A percentile compares a stretch with the other conserved stretches of the same genome.
Evolutionary conservation across 2,888 invertebrate species (phyloP).

Genomic region (Hydrotaea diabolus): DNA sequence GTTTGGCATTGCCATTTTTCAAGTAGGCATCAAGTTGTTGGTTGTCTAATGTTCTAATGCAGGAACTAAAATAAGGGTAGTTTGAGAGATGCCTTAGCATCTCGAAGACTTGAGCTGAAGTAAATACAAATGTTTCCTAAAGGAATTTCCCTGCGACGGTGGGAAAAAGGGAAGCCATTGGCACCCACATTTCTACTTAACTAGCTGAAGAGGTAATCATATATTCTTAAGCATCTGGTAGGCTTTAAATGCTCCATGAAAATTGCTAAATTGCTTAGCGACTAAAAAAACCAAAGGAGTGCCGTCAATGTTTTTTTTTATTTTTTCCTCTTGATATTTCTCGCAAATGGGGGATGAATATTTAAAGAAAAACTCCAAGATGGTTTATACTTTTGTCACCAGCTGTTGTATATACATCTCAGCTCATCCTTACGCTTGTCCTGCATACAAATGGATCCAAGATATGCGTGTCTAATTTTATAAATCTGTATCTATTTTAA

Average conservation of each 20-base stretch:
- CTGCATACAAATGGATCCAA: constrained; percentile 5
- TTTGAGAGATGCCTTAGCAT: constrained; percentile 52
- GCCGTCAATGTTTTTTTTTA: not conserved
- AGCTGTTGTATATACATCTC: constrained; percentile 59
- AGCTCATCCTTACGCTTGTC: not conserved
- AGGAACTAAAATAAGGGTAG: constrained; percentile 44
- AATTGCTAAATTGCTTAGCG: constrained; percentile 12
- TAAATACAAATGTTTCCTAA: constrained; percentile 62
- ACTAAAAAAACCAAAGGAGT: constrained; percentile 32
- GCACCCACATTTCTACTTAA: constrained; percentile 42
- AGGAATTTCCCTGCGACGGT: constrained; percentile 30
- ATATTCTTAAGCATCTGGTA: constrained; percentile 47
- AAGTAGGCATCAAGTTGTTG: constrained; percentile 31
- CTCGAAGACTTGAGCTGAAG: constrained; percentile 48
- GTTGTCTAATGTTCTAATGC: constrained; percentile 1
- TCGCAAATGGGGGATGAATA: not conserved
- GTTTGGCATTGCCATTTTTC: constrained; percentile 60
- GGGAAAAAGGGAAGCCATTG: constrained; percentile 18
- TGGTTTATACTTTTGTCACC: constrained; percentile 48
- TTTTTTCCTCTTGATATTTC: not conserved
- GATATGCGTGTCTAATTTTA: constrained; percentile 40
- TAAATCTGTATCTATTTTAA: no score
- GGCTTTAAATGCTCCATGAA: constrained; percentile 28
- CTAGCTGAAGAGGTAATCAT: constrained; percentile 61
- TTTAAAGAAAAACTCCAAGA: not conserved